Conservation (phyloP, 1,140 invertebrate species). For the Drosophila pseudoobscura region DNA sequence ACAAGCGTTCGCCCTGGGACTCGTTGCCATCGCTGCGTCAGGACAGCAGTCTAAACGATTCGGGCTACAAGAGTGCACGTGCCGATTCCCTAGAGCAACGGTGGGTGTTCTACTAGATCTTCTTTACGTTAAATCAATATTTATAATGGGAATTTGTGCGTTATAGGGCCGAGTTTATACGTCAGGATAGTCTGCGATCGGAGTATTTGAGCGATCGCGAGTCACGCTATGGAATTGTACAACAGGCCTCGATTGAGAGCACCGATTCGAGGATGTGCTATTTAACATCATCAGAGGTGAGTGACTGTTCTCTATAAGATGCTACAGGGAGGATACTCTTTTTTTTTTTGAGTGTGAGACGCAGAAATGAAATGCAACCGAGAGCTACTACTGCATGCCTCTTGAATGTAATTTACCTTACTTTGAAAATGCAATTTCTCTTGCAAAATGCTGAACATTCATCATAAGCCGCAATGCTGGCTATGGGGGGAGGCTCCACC, state of each 20-base stretch:
- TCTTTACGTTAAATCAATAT: not conserved
- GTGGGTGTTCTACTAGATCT: constrained; percentile 83
- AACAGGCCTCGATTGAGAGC: constrained; percentile 96
- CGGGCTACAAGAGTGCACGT: constrained; percentile 92
- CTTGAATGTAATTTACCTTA: constrained; percentile 35
- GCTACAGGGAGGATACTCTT: not conserved
- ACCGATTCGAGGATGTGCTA: constrained; percentile 96
- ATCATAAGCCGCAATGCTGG: constrained; percentile 29
- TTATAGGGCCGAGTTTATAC: constrained; percentile 91
- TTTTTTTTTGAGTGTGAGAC: too few relatives aligned
- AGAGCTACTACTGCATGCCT: constrained; percentile 1
- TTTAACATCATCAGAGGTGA: constrained; percentile 97
- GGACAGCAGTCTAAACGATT: constrained; percentile 92
- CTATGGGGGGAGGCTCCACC: constrained; percentile 2
- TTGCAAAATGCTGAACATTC: constrained; percentile 29
- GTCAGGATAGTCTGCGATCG: constrained; percentile 94
- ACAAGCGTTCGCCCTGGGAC: constrained; percentile 92
- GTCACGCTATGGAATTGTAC: constrained; percentile 93
- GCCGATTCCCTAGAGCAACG: constrained; percentile 93
- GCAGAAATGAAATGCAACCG: too few relatives aligned
- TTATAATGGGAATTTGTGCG: not conserved
- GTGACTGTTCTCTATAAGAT: constrained; percentile 75
- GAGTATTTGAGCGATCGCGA: constrained; percentile 95
- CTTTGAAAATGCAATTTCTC: constrained; percentile 43
- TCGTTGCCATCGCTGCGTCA: constrained; percentile 91